Conservation (phyloP, 2,888 invertebrate genomes). For the Netelia inedita region DNA sequence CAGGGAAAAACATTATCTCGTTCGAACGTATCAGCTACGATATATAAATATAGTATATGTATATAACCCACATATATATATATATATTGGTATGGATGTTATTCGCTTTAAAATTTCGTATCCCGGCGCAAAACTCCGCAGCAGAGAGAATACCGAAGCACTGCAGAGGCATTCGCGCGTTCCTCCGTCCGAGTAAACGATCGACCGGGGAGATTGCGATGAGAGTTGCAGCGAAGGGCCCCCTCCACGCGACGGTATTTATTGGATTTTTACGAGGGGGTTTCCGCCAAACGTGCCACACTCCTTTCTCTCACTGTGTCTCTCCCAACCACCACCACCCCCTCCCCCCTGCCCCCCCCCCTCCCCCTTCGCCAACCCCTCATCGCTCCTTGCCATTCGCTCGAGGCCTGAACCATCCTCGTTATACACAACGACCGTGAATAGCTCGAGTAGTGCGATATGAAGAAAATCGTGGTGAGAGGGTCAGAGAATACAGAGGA, state of each 20-base stretch:
- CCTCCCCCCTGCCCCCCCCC: conserved; percentile 11
- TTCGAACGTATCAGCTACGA: conserved; percentile 29
- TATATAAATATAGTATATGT: not conserved
- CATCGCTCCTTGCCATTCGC: not conserved
- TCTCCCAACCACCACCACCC: not conserved
- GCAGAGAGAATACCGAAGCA: conserved; percentile 40
- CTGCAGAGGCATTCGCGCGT: conserved; percentile 52
- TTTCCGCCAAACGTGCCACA: conserved; percentile 55
- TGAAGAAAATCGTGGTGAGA: too few relatives aligned
- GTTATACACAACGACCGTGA: too few relatives aligned
- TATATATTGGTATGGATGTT: conserved; percentile 9
- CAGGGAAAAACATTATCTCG: conserved; percentile 53
- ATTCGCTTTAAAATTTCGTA: conserved; percentile 27
- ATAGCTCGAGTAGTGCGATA: too few relatives aligned
- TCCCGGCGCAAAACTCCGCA: not conserved
- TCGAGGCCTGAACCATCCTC: not conserved
- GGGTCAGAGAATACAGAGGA: too few relatives aligned
- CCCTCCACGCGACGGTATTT: conserved; percentile 71
- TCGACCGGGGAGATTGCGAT: conserved; percentile 66
- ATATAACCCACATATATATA: not conserved
- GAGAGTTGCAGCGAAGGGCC: conserved; percentile 67
- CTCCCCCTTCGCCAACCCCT: not conserved
- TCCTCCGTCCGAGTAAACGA: conserved; percentile 64
- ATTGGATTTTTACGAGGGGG: conserved; percentile 71
- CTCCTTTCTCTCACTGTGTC: conserved; percentile 15